Percentiles rank a stretch among this genome's conserved stretches.
These are phyloP conservation scores for Alouatta palliata DNA, from an alignment of 2,113 vertebrate genomes.

Conservation along the genomic window DNA sequence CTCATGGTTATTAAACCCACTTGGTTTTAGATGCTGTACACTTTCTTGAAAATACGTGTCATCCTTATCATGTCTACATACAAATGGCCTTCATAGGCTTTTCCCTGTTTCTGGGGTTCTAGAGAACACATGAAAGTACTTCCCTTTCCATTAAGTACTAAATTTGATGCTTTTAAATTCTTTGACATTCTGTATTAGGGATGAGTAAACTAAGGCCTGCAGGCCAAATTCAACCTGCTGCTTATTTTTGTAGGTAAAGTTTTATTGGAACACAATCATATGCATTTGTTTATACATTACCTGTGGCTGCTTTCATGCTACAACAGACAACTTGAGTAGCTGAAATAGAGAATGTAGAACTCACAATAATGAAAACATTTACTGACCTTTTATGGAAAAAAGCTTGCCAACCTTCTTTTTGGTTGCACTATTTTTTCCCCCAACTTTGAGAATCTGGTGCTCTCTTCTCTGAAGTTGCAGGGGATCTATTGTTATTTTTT, in stretches of 20 bases:
- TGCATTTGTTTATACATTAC: neutral
- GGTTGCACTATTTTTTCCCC: neutral
- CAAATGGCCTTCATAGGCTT: neutral
- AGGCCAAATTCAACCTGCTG: neutral
- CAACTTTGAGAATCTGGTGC: neutral
- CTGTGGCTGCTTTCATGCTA: neutral
- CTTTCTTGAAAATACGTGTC: neutral
- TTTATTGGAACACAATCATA: neutral
- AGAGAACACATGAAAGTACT: neutral
- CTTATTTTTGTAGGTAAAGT: constrained; percentile 42
- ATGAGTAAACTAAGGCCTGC: neutral
- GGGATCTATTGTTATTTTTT: neutral
- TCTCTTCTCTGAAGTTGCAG: neutral
- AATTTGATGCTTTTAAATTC: neutral
- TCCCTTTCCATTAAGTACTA: neutral
- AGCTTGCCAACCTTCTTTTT: neutral
- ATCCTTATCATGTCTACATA: neutral
- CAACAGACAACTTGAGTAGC: neutral
- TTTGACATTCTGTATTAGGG: neutral
- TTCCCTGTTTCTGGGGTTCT: neutral
- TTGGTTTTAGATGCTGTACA: neutral
- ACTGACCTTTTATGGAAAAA: neutral
- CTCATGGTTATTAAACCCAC: neutral
- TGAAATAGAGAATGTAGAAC: neutral
- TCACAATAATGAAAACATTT: neutral